A percentile compares a stretch with the other conserved stretches of the same genome.
These are phyloP conservation scores for Ctenosaura bakeri DNA, from an alignment of 2,797 vertebrate species.

Conservation along the genomic window DNA sequence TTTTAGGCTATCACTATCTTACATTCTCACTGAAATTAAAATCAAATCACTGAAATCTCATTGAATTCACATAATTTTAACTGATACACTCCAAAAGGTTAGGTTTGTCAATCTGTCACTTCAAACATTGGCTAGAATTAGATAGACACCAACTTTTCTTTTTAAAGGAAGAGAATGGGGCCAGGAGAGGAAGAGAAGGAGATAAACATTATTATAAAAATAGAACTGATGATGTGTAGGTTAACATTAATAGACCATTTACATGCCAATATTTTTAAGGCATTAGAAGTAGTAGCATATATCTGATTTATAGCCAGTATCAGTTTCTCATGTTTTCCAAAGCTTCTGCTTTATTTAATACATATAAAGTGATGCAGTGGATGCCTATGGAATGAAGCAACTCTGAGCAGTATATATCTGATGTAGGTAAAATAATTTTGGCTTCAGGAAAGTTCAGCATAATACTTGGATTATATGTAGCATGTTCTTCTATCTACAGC, in stretches of 20 bases:
- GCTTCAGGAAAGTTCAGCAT: neutral
- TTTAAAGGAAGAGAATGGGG: neutral
- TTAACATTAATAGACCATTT: conserved; percentile 1
- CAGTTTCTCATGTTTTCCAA: neutral
- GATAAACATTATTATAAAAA: neutral
- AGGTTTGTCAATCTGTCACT: neutral
- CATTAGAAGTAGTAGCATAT: neutral
- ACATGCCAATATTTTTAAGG: neutral
- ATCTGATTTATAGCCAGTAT: neutral
- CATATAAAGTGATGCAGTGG: neutral
- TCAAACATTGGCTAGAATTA: conserved; percentile 13
- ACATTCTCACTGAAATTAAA: neutral
- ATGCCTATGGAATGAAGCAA: conserved; percentile 22
- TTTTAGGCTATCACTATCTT: neutral
- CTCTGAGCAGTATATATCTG: conserved; percentile 1
- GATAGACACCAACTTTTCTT: neutral
- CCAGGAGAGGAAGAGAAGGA: no score
- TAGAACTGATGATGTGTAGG: neutral
- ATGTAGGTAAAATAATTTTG: neutral
- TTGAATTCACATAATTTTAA: neutral
- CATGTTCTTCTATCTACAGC: conserved; percentile 7
- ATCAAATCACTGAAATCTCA: neutral
- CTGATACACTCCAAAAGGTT: neutral
- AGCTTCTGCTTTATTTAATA: conserved; percentile 11
- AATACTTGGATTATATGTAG: neutral